phyloP scores from a whole-genome alignment of 2,888 invertebrate species.

The Thysanoteuthis rhombus region DNA sequence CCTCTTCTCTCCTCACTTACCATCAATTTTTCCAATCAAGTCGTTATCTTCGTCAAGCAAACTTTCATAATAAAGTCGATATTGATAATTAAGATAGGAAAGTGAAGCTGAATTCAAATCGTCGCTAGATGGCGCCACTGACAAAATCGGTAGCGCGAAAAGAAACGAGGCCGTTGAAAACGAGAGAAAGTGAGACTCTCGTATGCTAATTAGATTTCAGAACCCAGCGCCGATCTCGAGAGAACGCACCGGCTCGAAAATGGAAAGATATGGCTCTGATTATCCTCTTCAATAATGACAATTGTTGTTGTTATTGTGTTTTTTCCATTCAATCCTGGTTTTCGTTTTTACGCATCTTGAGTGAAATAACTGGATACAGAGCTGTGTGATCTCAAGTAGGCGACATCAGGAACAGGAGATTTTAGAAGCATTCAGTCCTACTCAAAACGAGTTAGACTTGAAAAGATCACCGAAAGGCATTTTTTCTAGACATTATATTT shows the following conservation, averaged over 20 bases:
- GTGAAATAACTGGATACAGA: not conserved
- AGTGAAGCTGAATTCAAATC: not conserved
- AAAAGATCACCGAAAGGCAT: no score
- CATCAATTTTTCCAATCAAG: not conserved
- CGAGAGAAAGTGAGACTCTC: not conserved
- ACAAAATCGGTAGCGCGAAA: not conserved
- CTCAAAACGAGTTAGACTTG: not conserved
- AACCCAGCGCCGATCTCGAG: not conserved
- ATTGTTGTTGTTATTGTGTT: not conserved
- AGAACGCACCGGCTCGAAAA: not conserved
- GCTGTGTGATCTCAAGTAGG: not conserved
- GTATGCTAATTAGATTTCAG: not conserved
- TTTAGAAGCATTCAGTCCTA: not conserved
- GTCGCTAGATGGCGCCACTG: not conserved
- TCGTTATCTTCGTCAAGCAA: not conserved
- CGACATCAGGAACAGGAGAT: not conserved
- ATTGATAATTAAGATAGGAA: conserved; percentile 12
- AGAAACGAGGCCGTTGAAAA: not conserved
- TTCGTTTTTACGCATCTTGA: not conserved
- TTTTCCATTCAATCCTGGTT: not conserved
- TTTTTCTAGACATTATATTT: no score
- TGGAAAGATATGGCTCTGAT: not conserved
- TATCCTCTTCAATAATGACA: not conserved
- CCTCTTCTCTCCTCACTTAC: not conserved
- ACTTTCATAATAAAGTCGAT: conserved; percentile 12